Evolutionary conservation across 2,888 invertebrate genomes (phyloP).

Genomic region (Acanthopleura granulata): DNA sequence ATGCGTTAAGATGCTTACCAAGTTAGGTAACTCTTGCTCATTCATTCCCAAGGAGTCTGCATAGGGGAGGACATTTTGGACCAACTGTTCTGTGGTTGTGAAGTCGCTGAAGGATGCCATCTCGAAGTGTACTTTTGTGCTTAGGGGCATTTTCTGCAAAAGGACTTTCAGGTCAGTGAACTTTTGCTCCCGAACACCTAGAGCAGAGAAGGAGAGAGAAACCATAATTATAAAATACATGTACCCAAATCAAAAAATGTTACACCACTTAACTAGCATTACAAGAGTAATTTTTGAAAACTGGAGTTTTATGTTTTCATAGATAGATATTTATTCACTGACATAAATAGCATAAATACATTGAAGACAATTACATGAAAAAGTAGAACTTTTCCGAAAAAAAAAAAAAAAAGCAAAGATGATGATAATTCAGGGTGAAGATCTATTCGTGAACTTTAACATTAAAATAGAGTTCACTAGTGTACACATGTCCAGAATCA

Average conservation of each 20-base stretch:
- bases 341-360: too few species aligned
- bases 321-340: too few species aligned
- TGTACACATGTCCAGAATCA: too few species aligned
- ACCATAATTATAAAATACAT: not conserved
- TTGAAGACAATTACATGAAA: too few species aligned
- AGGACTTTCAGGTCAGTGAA: conserved; percentile 78
- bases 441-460: too few species aligned
- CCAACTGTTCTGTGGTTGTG: conserved; percentile 77
- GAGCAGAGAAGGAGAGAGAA: conserved; percentile 46
- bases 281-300: too few species aligned
- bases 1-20: conserved; percentile 79
- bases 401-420: too few species aligned
- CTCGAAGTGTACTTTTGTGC: conserved; percentile 83
- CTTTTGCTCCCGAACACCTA: conserved; percentile 78
- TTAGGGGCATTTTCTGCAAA: conserved; percentile 75
- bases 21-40: conserved; percentile 86
- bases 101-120: conserved; percentile 88
- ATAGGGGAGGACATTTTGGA: conserved; percentile 79
- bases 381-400: too few species aligned
- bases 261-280: too few species aligned
- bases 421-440: too few species aligned
- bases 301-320: too few species aligned
- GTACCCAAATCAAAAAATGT: not conserved
- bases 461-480: too few species aligned
- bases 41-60: conserved; percentile 90